phyloP scores from a whole-genome alignment of 2,888 invertebrate species.

The Scaptomyza cyrtandrae region DNA sequence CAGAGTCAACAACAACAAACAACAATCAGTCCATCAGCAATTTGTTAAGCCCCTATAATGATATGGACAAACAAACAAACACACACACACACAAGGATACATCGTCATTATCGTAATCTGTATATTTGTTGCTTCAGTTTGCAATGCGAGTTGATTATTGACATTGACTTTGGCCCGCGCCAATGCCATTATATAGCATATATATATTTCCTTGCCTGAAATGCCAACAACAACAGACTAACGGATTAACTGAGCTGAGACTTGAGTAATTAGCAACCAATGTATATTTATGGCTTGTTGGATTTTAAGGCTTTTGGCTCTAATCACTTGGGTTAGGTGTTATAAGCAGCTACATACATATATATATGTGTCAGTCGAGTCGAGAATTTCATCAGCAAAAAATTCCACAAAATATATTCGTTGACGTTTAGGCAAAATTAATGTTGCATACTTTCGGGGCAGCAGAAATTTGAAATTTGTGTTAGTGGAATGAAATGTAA shows the following conservation, averaged over 20 bases:
- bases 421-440: background rate
- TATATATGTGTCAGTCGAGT: background rate
- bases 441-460: slow-evolving; percentile 11
- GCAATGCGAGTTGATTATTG: slow-evolving; percentile 62
- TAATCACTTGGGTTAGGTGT: slow-evolving; percentile 7
- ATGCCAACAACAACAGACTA: background rate
- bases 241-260: slow-evolving; percentile 16
- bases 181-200: slow-evolving; percentile 12
- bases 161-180: slow-evolving; percentile 37
- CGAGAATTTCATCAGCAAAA: background rate
- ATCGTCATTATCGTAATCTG: slow-evolving; percentile 41
- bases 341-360: slow-evolving; percentile 26
- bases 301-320: slow-evolving; percentile 2
- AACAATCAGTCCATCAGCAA: slow-evolving; percentile 57
- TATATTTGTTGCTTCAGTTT: slow-evolving; percentile 15
- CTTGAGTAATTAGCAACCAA: slow-evolving; percentile 63
- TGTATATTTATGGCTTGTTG: slow-evolving; percentile 64
- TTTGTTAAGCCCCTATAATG: slow-evolving; percentile 62
- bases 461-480: background rate
- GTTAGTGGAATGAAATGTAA: background rate
- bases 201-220: slow-evolving; percentile 5
- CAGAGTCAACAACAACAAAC: slow-evolving; percentile 28
- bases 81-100: slow-evolving; percentile 13
- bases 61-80: slow-evolving; percentile 19
- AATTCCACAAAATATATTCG: background rate